phyloP scores from a whole-genome alignment of 2,888 invertebrate genomes.

The Phortica okadai region DNA sequence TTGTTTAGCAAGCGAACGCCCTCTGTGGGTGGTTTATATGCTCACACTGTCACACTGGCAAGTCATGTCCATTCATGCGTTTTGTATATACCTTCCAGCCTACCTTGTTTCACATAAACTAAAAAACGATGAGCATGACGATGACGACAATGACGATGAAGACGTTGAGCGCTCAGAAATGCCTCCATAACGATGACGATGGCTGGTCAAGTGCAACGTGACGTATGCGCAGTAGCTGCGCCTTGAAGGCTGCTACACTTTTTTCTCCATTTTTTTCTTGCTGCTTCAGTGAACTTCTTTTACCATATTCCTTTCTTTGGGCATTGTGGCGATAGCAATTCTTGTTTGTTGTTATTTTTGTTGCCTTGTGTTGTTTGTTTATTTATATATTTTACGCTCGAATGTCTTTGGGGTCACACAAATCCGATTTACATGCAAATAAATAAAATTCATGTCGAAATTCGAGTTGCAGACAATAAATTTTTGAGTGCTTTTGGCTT shows the following conservation, averaged over 20 bases:
- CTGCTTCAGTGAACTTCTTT: not conserved
- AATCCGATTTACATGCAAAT: conserved; percentile 74
- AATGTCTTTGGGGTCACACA: conserved; percentile 68
- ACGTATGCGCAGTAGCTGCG: conserved; percentile 31
- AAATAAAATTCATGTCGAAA: conserved; percentile 73
- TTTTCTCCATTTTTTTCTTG: not conserved
- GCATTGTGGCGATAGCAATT: not conserved
- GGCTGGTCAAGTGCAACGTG: conserved; percentile 35
- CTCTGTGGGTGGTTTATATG: not conserved
- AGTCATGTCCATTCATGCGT: conserved; percentile 24
- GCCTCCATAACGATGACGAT: not conserved
- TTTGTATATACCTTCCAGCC: conserved; percentile 41
- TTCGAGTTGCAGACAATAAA: conserved; percentile 68
- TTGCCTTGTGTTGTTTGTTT: conserved; percentile 43
- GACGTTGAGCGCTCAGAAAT: not conserved
- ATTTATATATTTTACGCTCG: conserved; percentile 63
- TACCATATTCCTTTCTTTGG: not conserved
- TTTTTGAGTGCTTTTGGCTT: conserved; percentile 63
- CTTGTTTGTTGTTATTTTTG: conserved; percentile 34
- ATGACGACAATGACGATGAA: not conserved
- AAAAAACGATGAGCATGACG: not conserved
- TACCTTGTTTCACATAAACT: conserved; percentile 1
- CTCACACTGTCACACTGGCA: not conserved
- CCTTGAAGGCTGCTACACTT: not conserved
- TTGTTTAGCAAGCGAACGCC: conserved; percentile 5